These are phyloP conservation scores for Tribolium madens DNA, from an alignment of 1,140 invertebrate species.

Conservation along the genomic window DNA sequence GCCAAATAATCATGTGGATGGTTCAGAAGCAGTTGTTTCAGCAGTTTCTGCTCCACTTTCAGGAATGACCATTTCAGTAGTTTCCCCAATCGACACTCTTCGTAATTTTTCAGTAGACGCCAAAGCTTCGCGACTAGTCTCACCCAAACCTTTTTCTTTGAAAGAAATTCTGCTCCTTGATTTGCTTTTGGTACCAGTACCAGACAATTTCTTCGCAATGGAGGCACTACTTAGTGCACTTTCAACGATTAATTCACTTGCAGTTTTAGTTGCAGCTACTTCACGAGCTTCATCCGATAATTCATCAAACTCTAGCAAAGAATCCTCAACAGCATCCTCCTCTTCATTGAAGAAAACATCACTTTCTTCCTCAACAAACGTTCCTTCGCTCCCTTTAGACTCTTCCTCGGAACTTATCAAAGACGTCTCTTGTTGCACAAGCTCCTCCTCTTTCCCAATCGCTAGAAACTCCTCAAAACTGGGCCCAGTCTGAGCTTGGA, in stretches of 20 bases:
- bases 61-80: not conserved
- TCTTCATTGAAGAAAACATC: constrained; percentile 61
- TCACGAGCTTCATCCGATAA: constrained; percentile 48
- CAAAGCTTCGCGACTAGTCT: not conserved
- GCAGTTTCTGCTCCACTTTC: not conserved
- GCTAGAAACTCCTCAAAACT: constrained; percentile 60
- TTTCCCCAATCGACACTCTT: not conserved
- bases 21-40: too few species aligned
- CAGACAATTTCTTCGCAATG: not conserved
- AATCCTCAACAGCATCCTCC: constrained; percentile 57
- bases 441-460: constrained; percentile 8
- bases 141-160: not conserved
- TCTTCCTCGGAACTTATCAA: constrained; percentile 36
- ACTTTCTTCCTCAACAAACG: constrained; percentile 51
- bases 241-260: too few species aligned
- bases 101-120: not conserved
- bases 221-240: not conserved
- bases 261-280: not conserved
- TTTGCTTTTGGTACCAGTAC: not conserved
- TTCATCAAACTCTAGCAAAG: constrained; percentile 61
- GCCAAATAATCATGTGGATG: not conserved
- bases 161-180: not conserved
- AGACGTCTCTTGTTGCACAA: constrained; percentile 9
- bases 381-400: constrained; percentile 31
- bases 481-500: constrained; percentile 54